Base-by-base conservation (phyloP, 2,888 invertebrate species). In the Andrena minutula region DNA sequence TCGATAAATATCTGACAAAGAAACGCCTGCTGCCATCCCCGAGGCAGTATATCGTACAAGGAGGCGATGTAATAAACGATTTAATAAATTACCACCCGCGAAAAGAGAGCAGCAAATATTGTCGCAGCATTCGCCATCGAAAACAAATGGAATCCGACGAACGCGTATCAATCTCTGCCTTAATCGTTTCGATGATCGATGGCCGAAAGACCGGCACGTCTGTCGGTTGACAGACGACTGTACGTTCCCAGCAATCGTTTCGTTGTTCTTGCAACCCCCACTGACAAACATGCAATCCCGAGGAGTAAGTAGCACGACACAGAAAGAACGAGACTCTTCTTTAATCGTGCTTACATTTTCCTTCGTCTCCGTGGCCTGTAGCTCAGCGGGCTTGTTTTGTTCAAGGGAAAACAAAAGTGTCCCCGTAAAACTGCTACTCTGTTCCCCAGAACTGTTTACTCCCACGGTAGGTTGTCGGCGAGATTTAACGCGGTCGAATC, bases 131-230 rank as follows among this genome's bases (percentile, higher is more conserved):
- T 74, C 49, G 51, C 63, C 26, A 58, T 8, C 66, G 75, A 84
- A 79, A 84, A 79, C 75, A 82, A 82, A 84, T 76, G 64, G 70
- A 35, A 41, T 32, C 7, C 71, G 60, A 85, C 65, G 72, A 74
- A 82, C 75, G 63, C 58, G 47, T 58, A 80, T 84, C 80, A 69
- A 80, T 75, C 75, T 79, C 76, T 74, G 78, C 69, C 76, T 80
- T 84, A 86, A 86, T 86, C 79, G 82, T 74, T 78, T 82, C 74
- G 69, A 75, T 84, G 82, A 86, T 86, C 82, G 86, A 86, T 86
- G 63, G 58, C 30, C 53, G 60, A 8, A 16, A 56, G 69, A 68
- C 66, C 49, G 10, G 83, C 63, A 64, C 61, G 61, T 73, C 64
- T 66, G 63, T 12, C 58, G 30, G 0, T 60, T 68, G 20, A 61